Evolutionary conservation across 1,140 invertebrate genomes (phyloP).

Genomic region (Zaprionus africanus): DNA sequence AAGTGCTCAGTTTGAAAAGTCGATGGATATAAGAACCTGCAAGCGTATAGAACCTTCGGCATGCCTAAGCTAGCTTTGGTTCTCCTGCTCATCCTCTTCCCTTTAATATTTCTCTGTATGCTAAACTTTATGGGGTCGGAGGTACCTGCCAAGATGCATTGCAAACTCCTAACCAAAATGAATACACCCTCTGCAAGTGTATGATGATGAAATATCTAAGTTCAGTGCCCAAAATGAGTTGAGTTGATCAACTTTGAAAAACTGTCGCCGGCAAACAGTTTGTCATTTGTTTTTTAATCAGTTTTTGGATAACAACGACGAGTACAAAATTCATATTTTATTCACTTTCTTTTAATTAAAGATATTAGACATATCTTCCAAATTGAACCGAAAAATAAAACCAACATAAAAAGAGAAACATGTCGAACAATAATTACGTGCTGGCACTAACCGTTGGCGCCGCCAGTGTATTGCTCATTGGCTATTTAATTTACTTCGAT

Average conservation of each 20-base stretch:
- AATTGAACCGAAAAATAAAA: constrained; percentile 1
- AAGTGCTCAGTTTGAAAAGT: no score
- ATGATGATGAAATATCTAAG: neutral
- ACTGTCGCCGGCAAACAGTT: neutral
- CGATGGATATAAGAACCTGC: no score
- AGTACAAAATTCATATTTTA: neutral
- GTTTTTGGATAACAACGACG: neutral
- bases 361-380: neutral
- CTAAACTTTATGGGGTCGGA: no score
- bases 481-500: constrained; percentile 42
- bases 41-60: no score
- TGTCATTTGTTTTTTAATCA: neutral
- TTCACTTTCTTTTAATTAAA: neutral
- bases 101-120: no score
- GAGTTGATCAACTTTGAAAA: neutral
- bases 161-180: no score
- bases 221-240: neutral
- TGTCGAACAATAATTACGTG: constrained; percentile 17
- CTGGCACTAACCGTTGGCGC: constrained; percentile 16
- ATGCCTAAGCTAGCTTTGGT: no score
- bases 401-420: neutral
- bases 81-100: no score
- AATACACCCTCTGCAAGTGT: no score
- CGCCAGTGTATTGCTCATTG: constrained; percentile 20
- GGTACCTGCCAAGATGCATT: no score